Percentiles rank a stretch among this genome's conserved stretches.
Evolutionary conservation across 1,140 invertebrate species (phyloP).

Genomic region (Maconellicoccus hirsutus): DNA sequence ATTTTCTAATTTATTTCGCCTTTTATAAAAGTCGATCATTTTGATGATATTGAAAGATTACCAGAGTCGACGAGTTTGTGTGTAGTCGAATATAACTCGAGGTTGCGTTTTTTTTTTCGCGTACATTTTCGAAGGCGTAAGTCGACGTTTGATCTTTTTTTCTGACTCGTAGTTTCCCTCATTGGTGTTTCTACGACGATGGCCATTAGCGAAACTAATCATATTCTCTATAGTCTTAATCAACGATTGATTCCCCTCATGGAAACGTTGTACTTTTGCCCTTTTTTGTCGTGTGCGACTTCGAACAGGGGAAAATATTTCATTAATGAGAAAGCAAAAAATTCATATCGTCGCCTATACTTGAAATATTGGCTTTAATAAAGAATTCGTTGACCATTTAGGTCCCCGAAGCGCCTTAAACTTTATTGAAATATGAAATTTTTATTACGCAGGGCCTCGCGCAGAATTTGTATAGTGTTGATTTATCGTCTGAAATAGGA

Average conservation of each 20-base stretch:
- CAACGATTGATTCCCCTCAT: not conserved
- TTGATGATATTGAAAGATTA: too few relatives aligned
- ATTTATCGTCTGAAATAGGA: too few relatives aligned
- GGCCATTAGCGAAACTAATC: not conserved
- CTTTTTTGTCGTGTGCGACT: not conserved
- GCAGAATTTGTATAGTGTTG: too few relatives aligned
- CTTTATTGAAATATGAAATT: slow-evolving; percentile 10
- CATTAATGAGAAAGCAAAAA: not conserved
- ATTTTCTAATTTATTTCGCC: too few relatives aligned
- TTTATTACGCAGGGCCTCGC: not conserved
- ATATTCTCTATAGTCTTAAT: slow-evolving; percentile 5
- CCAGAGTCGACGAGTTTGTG: too few relatives aligned
- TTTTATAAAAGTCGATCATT: too few relatives aligned
- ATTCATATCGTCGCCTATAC: not conserved
- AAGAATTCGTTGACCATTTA: not conserved
- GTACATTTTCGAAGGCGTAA: too few relatives aligned
- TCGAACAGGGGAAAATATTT: not conserved
- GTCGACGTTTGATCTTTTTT: too few relatives aligned
- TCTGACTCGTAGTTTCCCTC: too few relatives aligned
- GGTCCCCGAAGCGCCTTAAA: not conserved
- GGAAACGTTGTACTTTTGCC: not conserved
- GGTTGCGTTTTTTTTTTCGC: too few relatives aligned
- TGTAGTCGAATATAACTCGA: too few relatives aligned
- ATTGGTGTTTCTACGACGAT: too few relatives aligned
- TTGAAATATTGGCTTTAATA: not conserved